Percentiles rank a stretch among this genome's conserved stretches.
Evolutionary conservation across 2,888 invertebrate species (phyloP).

Genomic region (Aleiodes testaceus): DNA sequence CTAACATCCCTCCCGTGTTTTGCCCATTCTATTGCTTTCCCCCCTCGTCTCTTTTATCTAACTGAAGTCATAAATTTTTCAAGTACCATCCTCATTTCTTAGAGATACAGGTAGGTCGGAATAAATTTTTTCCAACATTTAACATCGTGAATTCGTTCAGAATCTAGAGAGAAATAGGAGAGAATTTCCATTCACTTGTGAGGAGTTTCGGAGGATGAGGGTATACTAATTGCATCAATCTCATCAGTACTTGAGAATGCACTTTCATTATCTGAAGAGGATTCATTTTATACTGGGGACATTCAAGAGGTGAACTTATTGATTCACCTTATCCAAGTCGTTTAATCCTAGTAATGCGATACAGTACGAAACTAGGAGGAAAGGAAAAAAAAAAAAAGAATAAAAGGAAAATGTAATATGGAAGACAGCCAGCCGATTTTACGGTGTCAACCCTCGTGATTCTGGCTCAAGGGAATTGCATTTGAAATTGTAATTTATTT

Average conservation of each 20-base stretch:
- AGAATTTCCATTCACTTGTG: no score
- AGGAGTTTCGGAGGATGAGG: background rate
- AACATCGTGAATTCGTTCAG: no score
- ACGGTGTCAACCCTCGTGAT: constrained; percentile 56
- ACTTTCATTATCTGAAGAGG: constrained; percentile 67
- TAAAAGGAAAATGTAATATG: background rate
- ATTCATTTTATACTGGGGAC: background rate
- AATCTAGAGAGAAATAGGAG: no score
- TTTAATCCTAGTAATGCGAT: constrained; percentile 65
- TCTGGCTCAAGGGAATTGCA: constrained; percentile 63
- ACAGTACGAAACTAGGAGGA: background rate
- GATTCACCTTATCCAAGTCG: constrained; percentile 57
- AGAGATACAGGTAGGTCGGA: background rate
- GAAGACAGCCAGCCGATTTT: constrained; percentile 53
- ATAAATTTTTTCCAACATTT: background rate
- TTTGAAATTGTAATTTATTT: constrained; percentile 70
- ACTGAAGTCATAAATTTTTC: constrained; percentile 6
- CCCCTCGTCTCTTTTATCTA: background rate
- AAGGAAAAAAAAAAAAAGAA: constrained; percentile 9
- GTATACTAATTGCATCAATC: constrained; percentile 60
- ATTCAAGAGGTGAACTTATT: constrained; percentile 34
- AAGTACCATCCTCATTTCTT: constrained; percentile 7
- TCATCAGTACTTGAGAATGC: constrained; percentile 55
- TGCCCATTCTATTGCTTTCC: constrained; percentile 1
- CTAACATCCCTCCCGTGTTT: constrained; percentile 19